These are phyloP conservation scores for Julus scanicus DNA, from an alignment of 2,888 invertebrate species.

Conservation along the genomic window DNA sequence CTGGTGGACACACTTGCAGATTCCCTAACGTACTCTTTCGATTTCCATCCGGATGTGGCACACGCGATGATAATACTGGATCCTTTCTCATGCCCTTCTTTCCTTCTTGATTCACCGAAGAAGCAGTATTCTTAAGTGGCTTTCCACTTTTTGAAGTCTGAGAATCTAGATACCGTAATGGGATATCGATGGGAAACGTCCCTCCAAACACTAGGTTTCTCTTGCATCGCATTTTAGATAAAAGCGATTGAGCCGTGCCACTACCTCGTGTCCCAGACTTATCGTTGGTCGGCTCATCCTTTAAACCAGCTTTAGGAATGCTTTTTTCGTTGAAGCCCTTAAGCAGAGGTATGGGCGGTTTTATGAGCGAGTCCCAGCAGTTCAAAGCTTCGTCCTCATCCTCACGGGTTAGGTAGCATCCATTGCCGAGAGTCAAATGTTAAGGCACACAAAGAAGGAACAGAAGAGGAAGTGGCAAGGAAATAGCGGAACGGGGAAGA, in stretches of 20 bases:
- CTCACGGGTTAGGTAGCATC: constrained; percentile 6
- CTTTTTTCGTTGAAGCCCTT: constrained; percentile 39
- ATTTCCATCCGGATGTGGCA: not conserved
- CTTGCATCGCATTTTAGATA: not conserved
- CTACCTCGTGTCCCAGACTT: not conserved
- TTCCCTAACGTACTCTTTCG: not conserved
- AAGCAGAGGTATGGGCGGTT: constrained; percentile 50
- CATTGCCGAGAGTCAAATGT: constrained; percentile 15
- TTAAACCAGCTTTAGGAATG: not conserved
- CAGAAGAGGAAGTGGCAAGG: constrained; percentile 49
- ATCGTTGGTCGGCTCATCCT: not conserved
- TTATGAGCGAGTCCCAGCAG: constrained; percentile 45
- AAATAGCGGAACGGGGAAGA: constrained; percentile 38
- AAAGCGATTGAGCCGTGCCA: not conserved
- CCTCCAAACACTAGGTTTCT: constrained; percentile 70
- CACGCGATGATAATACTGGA: not conserved
- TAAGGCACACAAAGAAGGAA: constrained; percentile 32
- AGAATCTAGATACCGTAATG: constrained; percentile 63
- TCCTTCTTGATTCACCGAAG: not conserved
- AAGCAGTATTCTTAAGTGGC: not conserved
- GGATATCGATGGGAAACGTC: constrained; percentile 86
- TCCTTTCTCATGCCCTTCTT: not conserved
- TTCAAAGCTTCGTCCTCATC: not conserved
- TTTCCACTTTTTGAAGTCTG: not conserved
- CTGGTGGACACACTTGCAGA: not conserved